Base-by-base conservation (phyloP, 2,888 invertebrate species). In the Therioaphis trifolii region DNA sequence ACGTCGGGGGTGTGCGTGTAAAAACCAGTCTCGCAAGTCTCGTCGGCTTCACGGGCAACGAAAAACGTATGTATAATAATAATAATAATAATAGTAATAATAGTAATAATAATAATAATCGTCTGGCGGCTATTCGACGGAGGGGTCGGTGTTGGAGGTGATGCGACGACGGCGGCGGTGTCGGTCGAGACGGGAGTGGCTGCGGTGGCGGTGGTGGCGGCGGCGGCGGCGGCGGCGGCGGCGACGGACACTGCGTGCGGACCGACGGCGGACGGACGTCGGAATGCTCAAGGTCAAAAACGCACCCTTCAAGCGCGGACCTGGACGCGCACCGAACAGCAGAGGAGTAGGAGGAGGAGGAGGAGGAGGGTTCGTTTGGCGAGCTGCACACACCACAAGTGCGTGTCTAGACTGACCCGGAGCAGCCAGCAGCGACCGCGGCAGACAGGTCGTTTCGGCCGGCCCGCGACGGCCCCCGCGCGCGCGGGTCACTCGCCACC, bases 381-480 rank as follows among this genome's bases (percentile, higher is more conserved):
- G 72, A 72, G 5, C 52, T 72, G 12, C 21, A 55, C 52, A 68
- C 74, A 72, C 61, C 71, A 71, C 80, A 58, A 71, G 69, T 71
- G 71, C 71, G 82, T 49, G 82, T 82, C 82, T 82, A 82, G 82
- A 82, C 82, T 82, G 82, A 82, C 82, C 82, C 80, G 78, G 29
- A 40, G 76, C 18, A 7, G 29, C n/a, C 12, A 5, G 49, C 66
- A 15, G 27, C 40, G 40, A 52, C 63, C 14, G 35, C n/a, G 21
- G n/a, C 63, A 82, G 80, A 82, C 82, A 82, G 82, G 82, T 82
- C 63, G 72, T 82, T 80, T 71, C 46, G 58, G 15, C 79, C 55
- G 55, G 9, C 43, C 76, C 46, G 55, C 40, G n/a, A n/a, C 9
- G 35, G 5, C 68, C 78, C 52, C 55, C 55, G 35, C 68, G 55